These are phyloP conservation scores for Anthonomus grandis DNA, from an alignment of 1,140 invertebrate species.

Conservation along the genomic window DNA sequence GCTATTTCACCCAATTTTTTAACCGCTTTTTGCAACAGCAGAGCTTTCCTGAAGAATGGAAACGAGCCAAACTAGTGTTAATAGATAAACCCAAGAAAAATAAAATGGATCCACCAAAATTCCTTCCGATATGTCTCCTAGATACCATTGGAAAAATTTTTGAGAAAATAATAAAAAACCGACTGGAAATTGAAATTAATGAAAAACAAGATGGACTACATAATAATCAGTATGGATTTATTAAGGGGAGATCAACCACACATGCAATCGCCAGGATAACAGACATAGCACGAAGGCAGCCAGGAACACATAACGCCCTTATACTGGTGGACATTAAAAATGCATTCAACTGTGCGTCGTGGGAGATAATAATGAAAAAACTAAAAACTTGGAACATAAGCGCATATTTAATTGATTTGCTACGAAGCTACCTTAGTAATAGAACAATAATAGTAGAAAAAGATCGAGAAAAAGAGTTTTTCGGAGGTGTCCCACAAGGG, in stretches of 20 bases:
- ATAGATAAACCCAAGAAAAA: slow-evolving; percentile 18
- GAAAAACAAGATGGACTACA: neutral
- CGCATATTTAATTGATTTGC: neutral
- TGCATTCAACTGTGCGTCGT: neutral
- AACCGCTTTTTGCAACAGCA: slow-evolving; percentile 5
- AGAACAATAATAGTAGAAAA: neutral
- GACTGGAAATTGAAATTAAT: neutral
- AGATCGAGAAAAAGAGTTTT: neutral
- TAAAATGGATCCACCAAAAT: neutral
- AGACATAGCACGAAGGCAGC: neutral
- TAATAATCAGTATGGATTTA: slow-evolving; percentile 18
- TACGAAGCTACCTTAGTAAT: neutral
- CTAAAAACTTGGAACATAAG: neutral
- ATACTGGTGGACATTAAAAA: neutral
- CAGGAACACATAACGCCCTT: neutral
- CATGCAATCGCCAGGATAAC: neutral
- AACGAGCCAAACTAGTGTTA: slow-evolving; percentile 22
- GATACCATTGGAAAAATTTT: neutral
- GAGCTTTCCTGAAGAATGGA: slow-evolving; percentile 26
- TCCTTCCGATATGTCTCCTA: neutral
- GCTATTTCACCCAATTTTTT: neutral
- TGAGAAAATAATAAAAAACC: neutral
- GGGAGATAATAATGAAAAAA: neutral
- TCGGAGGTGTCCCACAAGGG: neutral
- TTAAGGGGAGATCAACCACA: neutral